Percentiles rank a stretch among this genome's conserved stretches.
These are phyloP conservation scores for Manacus vitellinus DNA, from an alignment of 2,113 vertebrate species.

Conservation along the genomic window DNA sequence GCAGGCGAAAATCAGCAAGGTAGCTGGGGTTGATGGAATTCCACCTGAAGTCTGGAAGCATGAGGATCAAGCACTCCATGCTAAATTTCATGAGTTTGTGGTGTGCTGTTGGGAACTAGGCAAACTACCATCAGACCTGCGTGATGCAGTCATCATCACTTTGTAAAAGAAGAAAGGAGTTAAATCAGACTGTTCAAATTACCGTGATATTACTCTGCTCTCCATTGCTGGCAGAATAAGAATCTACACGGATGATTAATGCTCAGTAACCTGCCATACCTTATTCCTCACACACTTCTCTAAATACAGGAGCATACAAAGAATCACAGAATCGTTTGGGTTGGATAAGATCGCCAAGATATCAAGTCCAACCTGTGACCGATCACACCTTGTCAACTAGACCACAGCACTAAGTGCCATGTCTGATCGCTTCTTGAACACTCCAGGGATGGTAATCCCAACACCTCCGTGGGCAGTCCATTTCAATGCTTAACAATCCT, in stretches of 20 bases:
- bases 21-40: too few relatives aligned
- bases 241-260: not conserved
- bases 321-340: not conserved
- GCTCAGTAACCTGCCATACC: not conserved
- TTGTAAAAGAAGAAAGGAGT: too few relatives aligned
- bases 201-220: too few relatives aligned
- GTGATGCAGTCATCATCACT: too few relatives aligned
- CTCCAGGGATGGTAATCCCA: not conserved
- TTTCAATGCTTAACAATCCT: not conserved
- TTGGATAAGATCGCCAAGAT: not conserved
- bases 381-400: not conserved
- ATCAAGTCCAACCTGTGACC: not conserved
- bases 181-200: too few relatives aligned
- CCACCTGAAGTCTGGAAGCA: too few relatives aligned
- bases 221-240: not conserved
- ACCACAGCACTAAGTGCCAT: not conserved
- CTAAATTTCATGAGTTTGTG: too few relatives aligned
- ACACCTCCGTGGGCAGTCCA: not conserved
- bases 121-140: too few relatives aligned
- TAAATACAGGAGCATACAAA: not conserved
- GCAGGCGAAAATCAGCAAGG: too few relatives aligned
- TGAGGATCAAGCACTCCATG: too few relatives aligned
- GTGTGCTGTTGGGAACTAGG: too few relatives aligned
- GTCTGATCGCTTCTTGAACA: not conserved
- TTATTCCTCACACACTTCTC: not conserved